Evolutionary conservation across 2,113 vertebrate species (phyloP), one percentile per base, ranked within the genome.

Genomic region (Podarcis muralis): DNA sequence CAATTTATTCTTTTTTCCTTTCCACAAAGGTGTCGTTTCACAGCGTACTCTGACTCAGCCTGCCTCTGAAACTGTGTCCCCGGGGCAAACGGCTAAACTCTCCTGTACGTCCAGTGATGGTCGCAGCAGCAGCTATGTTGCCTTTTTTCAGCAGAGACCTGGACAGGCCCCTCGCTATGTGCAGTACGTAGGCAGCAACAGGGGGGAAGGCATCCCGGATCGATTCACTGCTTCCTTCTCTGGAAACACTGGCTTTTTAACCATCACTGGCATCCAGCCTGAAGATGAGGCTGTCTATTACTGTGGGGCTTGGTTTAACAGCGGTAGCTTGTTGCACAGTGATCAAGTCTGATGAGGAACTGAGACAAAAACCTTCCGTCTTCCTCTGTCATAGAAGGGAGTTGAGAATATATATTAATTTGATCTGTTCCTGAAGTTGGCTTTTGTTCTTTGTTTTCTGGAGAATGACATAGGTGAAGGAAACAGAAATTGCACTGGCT

Each of bases 91-190:
- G 8, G 69, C 59, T n/a, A 69, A 2, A 62, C 40, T 0, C 2
- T 20, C 40, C 57, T 83, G 82, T 66, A 37, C 20, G 0, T 2
- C 25, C 48, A 76, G 84, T 80, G 78, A 35, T 27, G 40, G 35
- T 9, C 7, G 20, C 18, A 53, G 48, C 48, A 11, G 9, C 48
- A 25, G 35, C 13, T 37, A n/a, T 30, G 2, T 83, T 5, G 2
- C 2, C 22, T 90, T 91, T 87, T 71, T 40, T 18, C 90, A 91
- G 16, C 77, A 92, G 81, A 32, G 2, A 68, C 12, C 62, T 27
- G 62, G 40, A 1, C 37, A 53, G 3, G 5, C 0, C 30, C 85
- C 37, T 68, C 75, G 22, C 71, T 13, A 11, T 77, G 75, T 40
- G 22, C 40, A 25, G 22, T 77, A 3, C 15, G 76, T 53, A 9